These are phyloP conservation scores for Malurus leucopterus DNA, from an alignment of 2,797 vertebrate genomes.

Conservation along the genomic window DNA sequence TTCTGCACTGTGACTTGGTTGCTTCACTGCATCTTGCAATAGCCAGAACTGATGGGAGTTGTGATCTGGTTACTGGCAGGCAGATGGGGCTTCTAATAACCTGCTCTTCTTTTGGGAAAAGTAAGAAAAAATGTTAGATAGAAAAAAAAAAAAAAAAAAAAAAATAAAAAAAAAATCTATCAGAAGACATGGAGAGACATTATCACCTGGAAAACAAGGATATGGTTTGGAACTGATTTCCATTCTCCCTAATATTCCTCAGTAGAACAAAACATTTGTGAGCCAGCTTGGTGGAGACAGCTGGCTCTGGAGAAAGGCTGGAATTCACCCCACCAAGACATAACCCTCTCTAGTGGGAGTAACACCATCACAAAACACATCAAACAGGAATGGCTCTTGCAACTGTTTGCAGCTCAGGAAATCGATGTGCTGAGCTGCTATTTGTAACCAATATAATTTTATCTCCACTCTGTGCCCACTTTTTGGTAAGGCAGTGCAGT, in stretches of 20 bases:
- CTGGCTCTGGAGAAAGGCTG: not conserved
- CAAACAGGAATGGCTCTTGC: not conserved
- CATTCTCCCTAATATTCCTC: not conserved
- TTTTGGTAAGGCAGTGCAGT: not conserved
- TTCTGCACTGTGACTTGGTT: not conserved
- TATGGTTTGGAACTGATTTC: not conserved
- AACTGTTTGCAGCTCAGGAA: not conserved
- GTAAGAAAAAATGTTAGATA: not conserved
- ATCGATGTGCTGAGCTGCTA: not conserved
- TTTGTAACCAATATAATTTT: constrained; percentile 10
- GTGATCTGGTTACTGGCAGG: not conserved
- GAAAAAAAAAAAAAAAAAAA: not conserved
- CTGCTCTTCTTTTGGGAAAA: not conserved
- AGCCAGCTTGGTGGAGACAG: not conserved
- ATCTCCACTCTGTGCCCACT: not conserved
- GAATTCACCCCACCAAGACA: not conserved
- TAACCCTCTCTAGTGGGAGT: not conserved
- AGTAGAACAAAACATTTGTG: not conserved
- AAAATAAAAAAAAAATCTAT: not conserved
- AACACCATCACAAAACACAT: not conserved
- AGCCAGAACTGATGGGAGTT: not conserved
- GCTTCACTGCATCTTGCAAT: not conserved
- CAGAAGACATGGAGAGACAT: not conserved
- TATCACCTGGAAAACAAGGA: not conserved
- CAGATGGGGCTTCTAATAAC: not conserved